Base-by-base conservation (phyloP, 2,888 invertebrate genomes). In the Meghimatium bilineatum region DNA sequence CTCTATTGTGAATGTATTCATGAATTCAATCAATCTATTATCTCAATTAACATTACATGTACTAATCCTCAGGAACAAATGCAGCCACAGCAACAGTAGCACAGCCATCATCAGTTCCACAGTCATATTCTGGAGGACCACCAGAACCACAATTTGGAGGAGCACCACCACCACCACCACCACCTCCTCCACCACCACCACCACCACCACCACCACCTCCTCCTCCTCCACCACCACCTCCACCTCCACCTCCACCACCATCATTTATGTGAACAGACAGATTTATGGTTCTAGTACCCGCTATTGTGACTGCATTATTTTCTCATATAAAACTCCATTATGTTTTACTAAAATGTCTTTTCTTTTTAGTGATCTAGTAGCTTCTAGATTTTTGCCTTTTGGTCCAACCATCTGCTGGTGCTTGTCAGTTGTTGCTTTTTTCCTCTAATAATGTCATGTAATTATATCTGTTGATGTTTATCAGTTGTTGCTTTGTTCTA, bases 141-240 rank as follows among this genome's bases (percentile, higher is more conserved):
- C 87, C 88, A 29, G 87, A 88, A 23, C 87, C 87, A 2, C 87
- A 89, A 3, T 87, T 88, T 0, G 87, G 87, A 0, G 84, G 85
- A 23, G 85, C 86, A 29, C 87, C 88, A 34, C 88, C 86, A 12
- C 85, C 80, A 32, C 89, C 89, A 26, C 86, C 87, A 0, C 88
- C 86, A 10, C 86, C 87, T 0, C 87, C 87, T 1, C 85, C 86
- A n/a, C 87, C 87, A 26, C 87, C 88, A 0, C 88, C 89, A 1
- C 87, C 88, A 0, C 88, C 88, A 0, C 85, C 86, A 26, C 86
- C 87, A 8, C 87, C 88, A 0, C 88, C 87, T 12, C 87, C 87
- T 0, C 87, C 87, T 6, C 87, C 86, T 36, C 87, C 87, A 32
- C 87, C 87, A 12, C 87, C 83, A 49, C 86, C 87, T 23, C 86